These are phyloP conservation scores for Armadillidium nasatum DNA, from an alignment of 1,140 invertebrate genomes.

Conservation along the genomic window DNA sequence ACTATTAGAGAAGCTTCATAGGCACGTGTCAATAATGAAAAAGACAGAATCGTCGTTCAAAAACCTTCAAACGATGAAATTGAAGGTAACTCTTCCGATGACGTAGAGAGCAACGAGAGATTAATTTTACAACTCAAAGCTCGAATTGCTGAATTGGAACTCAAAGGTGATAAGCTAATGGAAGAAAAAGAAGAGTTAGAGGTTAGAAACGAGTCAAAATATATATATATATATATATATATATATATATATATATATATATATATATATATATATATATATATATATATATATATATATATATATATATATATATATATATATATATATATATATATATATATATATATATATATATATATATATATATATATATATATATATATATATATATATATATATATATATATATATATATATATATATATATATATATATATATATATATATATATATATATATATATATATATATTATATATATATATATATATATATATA, in stretches of 20 bases:
- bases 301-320: neutral
- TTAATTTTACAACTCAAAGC: conserved; percentile 19
- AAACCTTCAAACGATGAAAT: conserved; percentile 9
- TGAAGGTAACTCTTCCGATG: conserved; percentile 5
- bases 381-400: conserved; percentile 10
- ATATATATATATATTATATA: neutral
- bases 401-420: neutral
- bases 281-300: conserved; percentile 29
- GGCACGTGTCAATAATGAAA: conserved; percentile 25
- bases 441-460: neutral
- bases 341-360: conserved; percentile 5
- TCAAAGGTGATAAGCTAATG: conserved; percentile 23
- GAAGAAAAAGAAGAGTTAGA: conserved; percentile 26
- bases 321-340: conserved; percentile 4
- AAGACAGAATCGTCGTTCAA: conserved; percentile 12
- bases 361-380: conserved; percentile 17
- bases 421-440: neutral
- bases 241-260: too few relatives aligned
- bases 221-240: too few relatives aligned
- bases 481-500: conserved; percentile 1
- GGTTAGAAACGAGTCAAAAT: neutral
- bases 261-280: conserved; percentile 21
- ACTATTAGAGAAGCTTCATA: conserved; percentile 22
- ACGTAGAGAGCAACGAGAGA: conserved; percentile 16
- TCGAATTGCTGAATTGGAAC: conserved; percentile 21